Evolutionary conservation across 2,113 vertebrate species (phyloP).

Genomic region (Eulemur rufifrons): DNA sequence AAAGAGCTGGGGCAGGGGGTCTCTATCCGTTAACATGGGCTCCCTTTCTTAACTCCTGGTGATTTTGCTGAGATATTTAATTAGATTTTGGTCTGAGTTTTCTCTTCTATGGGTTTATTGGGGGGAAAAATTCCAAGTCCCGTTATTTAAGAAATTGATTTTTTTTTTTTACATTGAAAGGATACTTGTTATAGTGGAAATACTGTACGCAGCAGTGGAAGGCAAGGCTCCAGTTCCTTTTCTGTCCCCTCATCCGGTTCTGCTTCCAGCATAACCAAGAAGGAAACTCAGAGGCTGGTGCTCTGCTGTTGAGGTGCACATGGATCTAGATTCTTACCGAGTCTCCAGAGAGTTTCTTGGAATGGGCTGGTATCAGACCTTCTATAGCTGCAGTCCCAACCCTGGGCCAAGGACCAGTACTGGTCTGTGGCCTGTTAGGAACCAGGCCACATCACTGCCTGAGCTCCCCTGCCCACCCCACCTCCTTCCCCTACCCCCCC

Average conservation of each 20-base stretch:
- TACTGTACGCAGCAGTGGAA: not conserved
- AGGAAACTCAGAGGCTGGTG: not conserved
- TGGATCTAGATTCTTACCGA: not conserved
- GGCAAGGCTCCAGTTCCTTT: not conserved
- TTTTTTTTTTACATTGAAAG: not conserved
- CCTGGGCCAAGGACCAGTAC: no score
- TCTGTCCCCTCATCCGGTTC: slow-evolving; percentile 2
- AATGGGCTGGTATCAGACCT: not conserved
- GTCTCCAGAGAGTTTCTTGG: not conserved
- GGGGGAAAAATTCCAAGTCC: not conserved
- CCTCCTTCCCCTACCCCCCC: no score
- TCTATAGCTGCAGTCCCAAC: no score
- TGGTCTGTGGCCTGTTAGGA: not conserved
- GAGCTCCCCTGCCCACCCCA: no score
- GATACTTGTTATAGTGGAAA: not conserved
- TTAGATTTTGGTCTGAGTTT: slow-evolving; percentile 24
- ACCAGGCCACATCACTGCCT: no score
- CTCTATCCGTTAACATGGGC: not conserved
- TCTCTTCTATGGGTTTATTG: not conserved
- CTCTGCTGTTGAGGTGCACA: not conserved
- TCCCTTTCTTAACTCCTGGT: not conserved
- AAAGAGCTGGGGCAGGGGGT: not conserved
- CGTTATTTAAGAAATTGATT: slow-evolving; percentile 7
- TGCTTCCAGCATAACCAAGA: not conserved
- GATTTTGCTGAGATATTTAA: not conserved